These are phyloP conservation scores for Lichenostomus cassidix DNA, from an alignment of 2,113 vertebrate genomes.

Conservation along the genomic window DNA sequence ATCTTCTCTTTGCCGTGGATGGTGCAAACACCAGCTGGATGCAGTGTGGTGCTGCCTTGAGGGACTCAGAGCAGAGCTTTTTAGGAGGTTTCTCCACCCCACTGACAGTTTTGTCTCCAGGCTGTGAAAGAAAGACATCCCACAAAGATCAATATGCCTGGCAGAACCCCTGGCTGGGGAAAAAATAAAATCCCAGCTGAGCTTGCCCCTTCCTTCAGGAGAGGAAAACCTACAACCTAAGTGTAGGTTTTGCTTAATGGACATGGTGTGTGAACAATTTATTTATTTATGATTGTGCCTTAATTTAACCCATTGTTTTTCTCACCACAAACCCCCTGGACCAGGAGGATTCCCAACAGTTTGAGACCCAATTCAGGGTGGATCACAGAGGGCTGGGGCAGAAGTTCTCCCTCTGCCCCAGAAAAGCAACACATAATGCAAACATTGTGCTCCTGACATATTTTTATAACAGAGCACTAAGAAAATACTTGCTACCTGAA, in stretches of 20 bases:
- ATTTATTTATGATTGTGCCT: not conserved
- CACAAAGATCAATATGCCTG: not conserved
- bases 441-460: not conserved
- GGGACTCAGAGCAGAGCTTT: not conserved
- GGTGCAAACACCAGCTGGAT: not conserved
- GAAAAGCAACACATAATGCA: conserved; percentile 28
- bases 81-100: not conserved
- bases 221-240: not conserved
- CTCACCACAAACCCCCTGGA: not conserved
- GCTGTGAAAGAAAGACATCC: not conserved
- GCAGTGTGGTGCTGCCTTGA: not conserved
- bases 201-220: not conserved
- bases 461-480: conserved; percentile 41
- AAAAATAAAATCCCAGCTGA: not conserved
- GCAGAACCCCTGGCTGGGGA: not conserved
- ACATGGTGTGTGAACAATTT: rapidly evolving
- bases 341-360: not conserved
- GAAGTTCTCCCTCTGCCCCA: not conserved
- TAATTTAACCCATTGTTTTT: not conserved
- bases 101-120: not conserved
- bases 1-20: not conserved
- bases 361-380: not conserved
- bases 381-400: not conserved
- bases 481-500: conserved; percentile 71
- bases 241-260: not conserved